Percentiles rank a stretch among this genome's conserved stretches.
Evolutionary conservation across 2,797 vertebrate genomes (phyloP).

Genomic region (Hydrocynus forskahlii): DNA sequence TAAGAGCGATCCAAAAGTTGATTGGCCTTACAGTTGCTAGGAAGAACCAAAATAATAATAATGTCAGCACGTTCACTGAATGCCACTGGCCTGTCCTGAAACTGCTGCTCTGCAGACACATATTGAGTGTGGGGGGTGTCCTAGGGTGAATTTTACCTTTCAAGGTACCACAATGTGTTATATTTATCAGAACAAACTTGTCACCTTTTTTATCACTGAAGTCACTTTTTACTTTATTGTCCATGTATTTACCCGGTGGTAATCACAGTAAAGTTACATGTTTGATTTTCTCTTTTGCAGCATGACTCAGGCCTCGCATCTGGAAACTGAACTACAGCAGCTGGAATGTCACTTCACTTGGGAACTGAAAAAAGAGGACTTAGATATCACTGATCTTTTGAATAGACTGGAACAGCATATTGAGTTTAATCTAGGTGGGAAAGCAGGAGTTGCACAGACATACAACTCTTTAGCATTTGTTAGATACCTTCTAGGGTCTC

Average conservation of each 20-base stretch:
- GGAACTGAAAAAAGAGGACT: slow-evolving; percentile 69
- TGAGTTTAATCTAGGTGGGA: slow-evolving; percentile 44
- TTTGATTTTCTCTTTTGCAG: slow-evolving; percentile 52
- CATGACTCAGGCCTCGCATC: slow-evolving; percentile 51
- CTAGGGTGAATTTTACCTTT: no score
- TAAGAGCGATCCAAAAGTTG: no score
- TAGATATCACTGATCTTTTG: slow-evolving; percentile 67
- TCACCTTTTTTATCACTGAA: no score
- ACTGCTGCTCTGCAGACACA: no score
- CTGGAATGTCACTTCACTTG: slow-evolving; percentile 84
- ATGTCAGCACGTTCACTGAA: no score
- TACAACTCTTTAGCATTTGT: slow-evolving; percentile 76
- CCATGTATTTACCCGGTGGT: background rate
- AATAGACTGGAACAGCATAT: slow-evolving; percentile 66
- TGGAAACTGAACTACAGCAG: slow-evolving; percentile 66
- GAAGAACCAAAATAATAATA: no score
- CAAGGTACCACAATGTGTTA: no score
- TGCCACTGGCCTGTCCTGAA: no score
- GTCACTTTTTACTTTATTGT: no score
- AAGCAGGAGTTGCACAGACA: slow-evolving; percentile 49
- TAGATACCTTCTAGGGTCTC: slow-evolving; percentile 69
- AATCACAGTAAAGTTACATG: background rate
- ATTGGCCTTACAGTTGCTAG: no score
- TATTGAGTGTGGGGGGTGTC: no score
- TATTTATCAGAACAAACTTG: no score